A percentile compares a stretch with the other conserved stretches of the same genome.
Evolutionary conservation across 2,113 vertebrate species (phyloP).

Genomic region (Hucho hucho): DNA sequence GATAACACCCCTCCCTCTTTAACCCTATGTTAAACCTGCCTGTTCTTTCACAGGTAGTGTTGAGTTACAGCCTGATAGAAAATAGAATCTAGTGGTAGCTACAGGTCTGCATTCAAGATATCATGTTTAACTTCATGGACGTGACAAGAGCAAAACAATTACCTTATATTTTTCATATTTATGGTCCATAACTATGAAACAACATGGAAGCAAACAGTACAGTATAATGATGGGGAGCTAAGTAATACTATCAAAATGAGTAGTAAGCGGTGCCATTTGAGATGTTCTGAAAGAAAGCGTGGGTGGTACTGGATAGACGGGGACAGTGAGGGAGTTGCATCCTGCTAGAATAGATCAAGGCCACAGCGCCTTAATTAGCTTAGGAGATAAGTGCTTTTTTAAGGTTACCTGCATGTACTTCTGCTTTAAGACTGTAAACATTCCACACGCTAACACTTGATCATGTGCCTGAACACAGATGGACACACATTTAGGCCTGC

Average conservation of each 20-base stretch:
- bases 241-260: neutral
- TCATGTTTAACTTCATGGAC: neutral
- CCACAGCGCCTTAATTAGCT: constrained; percentile 67
- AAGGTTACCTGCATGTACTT: constrained; percentile 49
- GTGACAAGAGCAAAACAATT: too few relatives aligned
- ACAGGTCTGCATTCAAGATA: constrained; percentile 12
- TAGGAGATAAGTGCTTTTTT: constrained; percentile 69
- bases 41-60: constrained; percentile 42
- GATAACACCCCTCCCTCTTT: constrained; percentile 43
- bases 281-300: neutral
- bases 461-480: constrained; percentile 26
- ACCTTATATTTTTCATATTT: too few relatives aligned
- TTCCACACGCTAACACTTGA: constrained; percentile 23
- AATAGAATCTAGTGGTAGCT: neutral
- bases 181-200: too few relatives aligned
- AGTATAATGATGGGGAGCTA: neutral
- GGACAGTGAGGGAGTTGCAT: constrained; percentile 34
- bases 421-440: constrained; percentile 49
- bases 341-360: constrained; percentile 31
- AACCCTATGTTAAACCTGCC: constrained; percentile 52
- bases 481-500: neutral
- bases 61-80: neutral
- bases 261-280: neutral
- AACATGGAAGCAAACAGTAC: too few relatives aligned
- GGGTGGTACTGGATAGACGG: constrained; percentile 21